Percentiles rank a stretch among this genome's conserved stretches.
These are phyloP conservation scores for Streptopelia turtur DNA, from an alignment of 2,797 vertebrate species.

Conservation along the genomic window DNA sequence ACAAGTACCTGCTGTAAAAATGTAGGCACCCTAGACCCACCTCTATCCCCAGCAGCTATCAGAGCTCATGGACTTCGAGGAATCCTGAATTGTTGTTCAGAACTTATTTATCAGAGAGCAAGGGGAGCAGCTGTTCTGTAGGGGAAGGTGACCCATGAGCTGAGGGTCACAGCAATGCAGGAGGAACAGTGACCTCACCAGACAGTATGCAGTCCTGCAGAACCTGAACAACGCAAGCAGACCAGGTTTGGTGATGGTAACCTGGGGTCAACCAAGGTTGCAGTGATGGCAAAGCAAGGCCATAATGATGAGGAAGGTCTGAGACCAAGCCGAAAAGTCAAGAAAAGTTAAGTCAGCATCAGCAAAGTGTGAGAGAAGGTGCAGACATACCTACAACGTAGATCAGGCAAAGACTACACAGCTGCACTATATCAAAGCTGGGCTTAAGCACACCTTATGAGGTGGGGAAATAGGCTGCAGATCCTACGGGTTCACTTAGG, in stretches of 20 bases:
- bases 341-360: not conserved
- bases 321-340: not conserved
- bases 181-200: not conserved
- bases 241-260: not conserved
- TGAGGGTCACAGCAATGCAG: not conserved
- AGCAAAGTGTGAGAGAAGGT: not conserved
- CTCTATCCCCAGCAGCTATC: not conserved
- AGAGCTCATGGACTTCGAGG: not conserved
- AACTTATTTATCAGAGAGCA: not conserved
- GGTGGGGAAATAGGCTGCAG: not conserved
- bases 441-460: not conserved
- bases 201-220: not conserved
- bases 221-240: not conserved
- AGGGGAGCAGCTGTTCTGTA: not conserved
- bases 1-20: not conserved
- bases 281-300: not conserved
- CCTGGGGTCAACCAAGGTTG: not conserved
- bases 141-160: not conserved
- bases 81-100: not conserved
- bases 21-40: not conserved
- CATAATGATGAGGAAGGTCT: not conserved
- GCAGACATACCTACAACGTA: accelerated
- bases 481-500: not conserved
- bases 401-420: not conserved
- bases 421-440: not conserved